Percentiles rank a stretch among this genome's conserved stretches.
phyloP scores from a whole-genome alignment of 2,113 vertebrate genomes.

The Brachypteracias leptosomus region DNA sequence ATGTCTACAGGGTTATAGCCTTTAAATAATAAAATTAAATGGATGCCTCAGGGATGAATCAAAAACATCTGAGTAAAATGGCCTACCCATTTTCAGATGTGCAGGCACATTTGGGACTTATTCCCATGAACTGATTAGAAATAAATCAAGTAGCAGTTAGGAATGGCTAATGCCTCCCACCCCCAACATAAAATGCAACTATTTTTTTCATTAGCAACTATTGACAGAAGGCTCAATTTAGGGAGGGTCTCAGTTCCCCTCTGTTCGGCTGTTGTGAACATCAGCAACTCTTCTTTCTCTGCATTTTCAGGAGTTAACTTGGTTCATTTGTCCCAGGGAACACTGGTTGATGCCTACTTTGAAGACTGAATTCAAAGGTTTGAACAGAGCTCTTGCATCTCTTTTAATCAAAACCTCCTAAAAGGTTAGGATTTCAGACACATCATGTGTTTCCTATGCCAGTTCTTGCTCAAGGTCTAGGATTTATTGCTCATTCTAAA shows the following conservation, averaged over 20 bases:
- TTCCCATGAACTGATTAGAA: accelerated
- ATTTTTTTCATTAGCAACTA: not conserved
- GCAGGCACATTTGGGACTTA: not conserved
- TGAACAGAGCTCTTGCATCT: not conserved
- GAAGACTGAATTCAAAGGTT: not conserved
- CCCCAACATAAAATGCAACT: not conserved
- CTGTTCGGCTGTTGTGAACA: not conserved
- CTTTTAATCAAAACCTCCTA: not conserved
- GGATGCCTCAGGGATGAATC: not conserved
- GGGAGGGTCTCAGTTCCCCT: not conserved
- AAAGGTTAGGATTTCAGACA: not conserved
- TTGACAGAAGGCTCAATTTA: not conserved
- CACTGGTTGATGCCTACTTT: not conserved
- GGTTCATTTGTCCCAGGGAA: not conserved
- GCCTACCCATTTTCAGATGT: not conserved
- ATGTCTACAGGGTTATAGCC: not conserved
- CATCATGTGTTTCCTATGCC: not conserved
- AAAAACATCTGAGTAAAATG: not conserved
- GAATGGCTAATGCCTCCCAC: not conserved
- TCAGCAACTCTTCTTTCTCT: not conserved
- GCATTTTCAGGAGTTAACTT: not conserved
- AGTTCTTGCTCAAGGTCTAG: not conserved
- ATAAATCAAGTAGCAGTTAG: not conserved
- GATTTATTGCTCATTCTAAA: not conserved
- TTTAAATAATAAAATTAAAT: not conserved